Evolutionary conservation across 2,113 vertebrate genomes (phyloP), one percentile per base, ranked within the genome.

Genomic region (Thermophis baileyi): DNA sequence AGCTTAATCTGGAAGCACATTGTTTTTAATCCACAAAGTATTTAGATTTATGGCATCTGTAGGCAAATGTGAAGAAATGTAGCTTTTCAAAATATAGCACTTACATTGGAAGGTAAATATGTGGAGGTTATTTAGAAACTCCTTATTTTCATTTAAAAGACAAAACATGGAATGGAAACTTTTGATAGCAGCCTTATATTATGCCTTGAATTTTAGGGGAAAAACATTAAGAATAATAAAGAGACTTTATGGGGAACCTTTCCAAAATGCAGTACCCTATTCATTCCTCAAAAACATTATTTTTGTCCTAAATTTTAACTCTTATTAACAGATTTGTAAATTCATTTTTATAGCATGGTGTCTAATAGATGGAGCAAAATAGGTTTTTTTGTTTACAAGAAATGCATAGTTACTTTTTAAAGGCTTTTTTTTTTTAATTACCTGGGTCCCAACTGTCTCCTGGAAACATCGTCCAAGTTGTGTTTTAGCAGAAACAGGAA

Each of bases 401-500:
- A 92, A 91, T 53, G 8, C 81, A 86, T n/a, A 85, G 46, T 88
- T 91, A 69, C 2, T 69, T 69, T 92, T 30, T 51, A 88, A 92
- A 46, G n/a, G 16, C 30, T 92, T 63, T 1, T 25, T 35, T 89
- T 94, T 25, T 35, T 89, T 94, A 25, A 3, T 98, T 95, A 99
- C 99, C 98, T 99, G 99, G 60, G 98, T 98, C 18, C 98, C 98
- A 3, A 98, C 91, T 40, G 99, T 99, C 97, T 99, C 99, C 98
- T 99, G 99, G 97, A 99, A 99, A 97, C 99, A 99, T 93, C 99
- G 98, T 3, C 99, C 99, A 95, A 99, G 98, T 44, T 98, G 98
- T 89, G 97, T 98, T 97, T 99, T 99, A 87, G 98, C 98, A 93
- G 98, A 97, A 96, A 98, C 98, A 0, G 99, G 99, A 95, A 98